Conservation (phyloP, 2,113 vertebrate genomes). For the Rafetus swinhoei region DNA sequence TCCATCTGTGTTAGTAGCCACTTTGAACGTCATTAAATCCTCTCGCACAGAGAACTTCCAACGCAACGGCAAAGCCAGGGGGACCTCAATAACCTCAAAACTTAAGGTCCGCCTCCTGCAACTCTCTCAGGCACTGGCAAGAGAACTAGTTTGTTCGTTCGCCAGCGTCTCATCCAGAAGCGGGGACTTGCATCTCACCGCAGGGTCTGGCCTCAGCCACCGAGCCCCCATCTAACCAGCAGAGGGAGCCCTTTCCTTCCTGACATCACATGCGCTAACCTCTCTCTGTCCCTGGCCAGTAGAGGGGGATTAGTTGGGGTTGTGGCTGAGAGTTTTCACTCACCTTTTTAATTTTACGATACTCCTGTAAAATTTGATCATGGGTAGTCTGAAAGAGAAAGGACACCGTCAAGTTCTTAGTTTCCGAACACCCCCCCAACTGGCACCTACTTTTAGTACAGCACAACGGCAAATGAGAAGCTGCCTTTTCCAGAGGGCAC, state of each 20-base stretch:
- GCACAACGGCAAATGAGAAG: neutral
- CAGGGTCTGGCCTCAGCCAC: neutral
- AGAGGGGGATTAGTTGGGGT: neutral
- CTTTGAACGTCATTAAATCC: rapidly evolving
- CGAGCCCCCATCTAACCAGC: neutral
- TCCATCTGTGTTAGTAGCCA: rapidly evolving
- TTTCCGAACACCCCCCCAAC: neutral
- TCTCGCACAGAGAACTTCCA: rapidly evolving
- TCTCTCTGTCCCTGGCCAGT: neutral
- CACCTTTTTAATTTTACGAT: conserved; percentile 98
- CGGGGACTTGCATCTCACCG: neutral
- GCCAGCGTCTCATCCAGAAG: neutral
- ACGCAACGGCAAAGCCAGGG: neutral
- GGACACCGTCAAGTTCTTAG: neutral
- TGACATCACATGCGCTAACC: neutral
- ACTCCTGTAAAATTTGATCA: conserved; percentile 98
- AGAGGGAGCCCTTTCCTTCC: neutral
- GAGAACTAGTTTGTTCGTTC: rapidly evolving
- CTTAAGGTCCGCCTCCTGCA: neutral
- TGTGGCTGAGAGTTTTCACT: neutral
- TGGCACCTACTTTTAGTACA: neutral
- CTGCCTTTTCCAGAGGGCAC: neutral
- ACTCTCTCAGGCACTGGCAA: rapidly evolving
- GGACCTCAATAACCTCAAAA: neutral
- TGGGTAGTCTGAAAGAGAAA: conserved; percentile 88